Percentiles rank a stretch among this genome's conserved stretches.
phyloP scores from a whole-genome alignment of 2,888 invertebrate genomes.

The Archips xylosteana region DNA sequence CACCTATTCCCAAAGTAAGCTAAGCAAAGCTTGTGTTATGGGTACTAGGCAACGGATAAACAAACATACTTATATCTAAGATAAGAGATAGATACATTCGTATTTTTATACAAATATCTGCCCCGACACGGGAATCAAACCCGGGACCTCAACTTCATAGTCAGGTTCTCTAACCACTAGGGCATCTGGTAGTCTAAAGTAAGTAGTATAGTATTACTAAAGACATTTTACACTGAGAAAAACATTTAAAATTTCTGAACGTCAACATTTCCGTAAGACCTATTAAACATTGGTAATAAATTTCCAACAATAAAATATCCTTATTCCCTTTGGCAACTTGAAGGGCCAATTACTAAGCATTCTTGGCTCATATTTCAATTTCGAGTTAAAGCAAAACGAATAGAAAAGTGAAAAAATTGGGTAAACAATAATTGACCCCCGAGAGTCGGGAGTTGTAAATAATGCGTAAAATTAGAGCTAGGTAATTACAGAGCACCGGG shows the following conservation, averaged over 20 bases:
- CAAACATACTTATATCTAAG: too few relatives aligned
- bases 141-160: too few relatives aligned
- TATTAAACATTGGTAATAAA: conserved; percentile 25
- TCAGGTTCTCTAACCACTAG: too few relatives aligned
- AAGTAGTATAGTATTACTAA: too few relatives aligned
- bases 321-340: conserved; percentile 5
- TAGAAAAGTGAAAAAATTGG: conserved; percentile 38
- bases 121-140: too few relatives aligned
- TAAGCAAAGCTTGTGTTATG: too few relatives aligned
- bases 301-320: conserved; percentile 21
- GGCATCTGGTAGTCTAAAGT: too few relatives aligned
- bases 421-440: conserved; percentile 51
- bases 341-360: conserved; percentile 6
- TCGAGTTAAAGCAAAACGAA: conserved; percentile 9
- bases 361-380: conserved; percentile 21
- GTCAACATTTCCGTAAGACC: conserved; percentile 10
- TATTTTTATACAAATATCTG: too few relatives aligned
- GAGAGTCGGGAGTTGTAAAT: conserved; percentile 52
- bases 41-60: too few relatives aligned
- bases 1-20: too few relatives aligned
- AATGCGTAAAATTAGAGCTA: conserved; percentile 58
- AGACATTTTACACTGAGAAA: too few relatives aligned
- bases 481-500: conserved; percentile 53
- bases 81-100: too few relatives aligned
- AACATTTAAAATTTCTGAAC: neutral